Conservation (phyloP, 2,888 invertebrate species). For the Desoria tigrina region DNA sequence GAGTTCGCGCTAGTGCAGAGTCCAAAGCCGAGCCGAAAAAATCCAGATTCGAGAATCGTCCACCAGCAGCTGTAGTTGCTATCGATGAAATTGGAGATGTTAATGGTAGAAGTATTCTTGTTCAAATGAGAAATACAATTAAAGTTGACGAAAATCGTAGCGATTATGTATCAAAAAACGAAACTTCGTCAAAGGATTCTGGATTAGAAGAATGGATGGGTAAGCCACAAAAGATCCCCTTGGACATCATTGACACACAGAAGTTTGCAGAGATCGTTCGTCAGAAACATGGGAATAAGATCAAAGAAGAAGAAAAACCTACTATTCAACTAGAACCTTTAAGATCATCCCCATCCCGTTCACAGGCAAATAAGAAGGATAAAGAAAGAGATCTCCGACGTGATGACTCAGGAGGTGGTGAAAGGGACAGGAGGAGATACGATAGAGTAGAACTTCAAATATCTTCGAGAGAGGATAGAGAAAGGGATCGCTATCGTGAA, state of each 20-base stretch:
- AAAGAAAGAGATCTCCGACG: constrained; percentile 33
- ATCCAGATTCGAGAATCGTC: constrained; percentile 34
- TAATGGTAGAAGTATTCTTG: constrained; percentile 50
- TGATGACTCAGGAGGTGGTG: constrained; percentile 19
- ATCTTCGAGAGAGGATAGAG: constrained; percentile 27
- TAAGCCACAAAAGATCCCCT: constrained; percentile 44
- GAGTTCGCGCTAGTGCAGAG: constrained; percentile 58
- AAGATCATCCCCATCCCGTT: background rate
- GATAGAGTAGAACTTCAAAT: constrained; percentile 49
- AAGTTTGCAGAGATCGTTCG: constrained; percentile 53
- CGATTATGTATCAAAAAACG: constrained; percentile 18
- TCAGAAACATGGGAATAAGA: constrained; percentile 47
- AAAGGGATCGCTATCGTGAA: constrained; percentile 18
- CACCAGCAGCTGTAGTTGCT: background rate
- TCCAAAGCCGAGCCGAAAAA: background rate
- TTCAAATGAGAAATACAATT: constrained; percentile 52
- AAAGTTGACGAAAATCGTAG: constrained; percentile 42
- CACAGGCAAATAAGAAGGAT: background rate
- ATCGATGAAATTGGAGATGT: constrained; percentile 32
- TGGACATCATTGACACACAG: constrained; percentile 53
- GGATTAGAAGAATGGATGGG: constrained; percentile 53
- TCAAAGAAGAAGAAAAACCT: constrained; percentile 24
- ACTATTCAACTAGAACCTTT: background rate
- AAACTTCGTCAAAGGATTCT: constrained; percentile 15
- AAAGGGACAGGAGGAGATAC: constrained; percentile 25